Conservation (phyloP, 2,113 vertebrate species). For the Pseudopipra pipra region DNA sequence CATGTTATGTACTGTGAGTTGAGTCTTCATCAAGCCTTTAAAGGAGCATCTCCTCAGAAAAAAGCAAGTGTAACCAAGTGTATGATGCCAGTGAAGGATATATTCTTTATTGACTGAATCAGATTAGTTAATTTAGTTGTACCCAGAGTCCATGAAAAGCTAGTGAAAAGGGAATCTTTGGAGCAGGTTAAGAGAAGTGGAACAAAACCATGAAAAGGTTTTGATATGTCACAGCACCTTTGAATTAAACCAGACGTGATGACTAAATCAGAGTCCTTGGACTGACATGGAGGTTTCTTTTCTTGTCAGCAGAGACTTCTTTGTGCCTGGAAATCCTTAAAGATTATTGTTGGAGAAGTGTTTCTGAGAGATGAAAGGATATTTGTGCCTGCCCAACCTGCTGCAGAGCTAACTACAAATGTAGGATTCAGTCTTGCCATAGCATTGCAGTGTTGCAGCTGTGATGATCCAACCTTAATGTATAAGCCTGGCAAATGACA, state of each 20-base stretch:
- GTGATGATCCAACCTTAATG: background rate
- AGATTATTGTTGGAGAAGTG: background rate
- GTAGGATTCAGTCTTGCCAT: background rate
- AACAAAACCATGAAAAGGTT: background rate
- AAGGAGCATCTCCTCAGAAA: background rate
- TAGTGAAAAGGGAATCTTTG: background rate
- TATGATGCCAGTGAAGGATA: background rate
- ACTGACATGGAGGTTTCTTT: background rate
- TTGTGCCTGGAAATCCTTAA: background rate
- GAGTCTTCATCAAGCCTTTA: background rate
- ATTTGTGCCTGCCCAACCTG: background rate
- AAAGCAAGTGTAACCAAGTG: background rate
- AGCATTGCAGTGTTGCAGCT: background rate
- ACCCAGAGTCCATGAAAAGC: background rate
- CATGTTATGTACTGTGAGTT: background rate
- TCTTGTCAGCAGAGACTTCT: background rate
- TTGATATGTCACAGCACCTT: background rate
- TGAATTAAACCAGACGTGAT: background rate
- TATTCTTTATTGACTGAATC: background rate
- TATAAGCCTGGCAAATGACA: background rate
- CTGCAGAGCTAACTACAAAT: background rate
- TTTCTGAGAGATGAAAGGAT: background rate
- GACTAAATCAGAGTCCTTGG: background rate
- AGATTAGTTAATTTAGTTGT: background rate
- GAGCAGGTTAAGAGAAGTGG: background rate